These are phyloP conservation scores for Xyrauchen texanus DNA, from an alignment of 2,113 vertebrate genomes.

Conservation along the genomic window DNA sequence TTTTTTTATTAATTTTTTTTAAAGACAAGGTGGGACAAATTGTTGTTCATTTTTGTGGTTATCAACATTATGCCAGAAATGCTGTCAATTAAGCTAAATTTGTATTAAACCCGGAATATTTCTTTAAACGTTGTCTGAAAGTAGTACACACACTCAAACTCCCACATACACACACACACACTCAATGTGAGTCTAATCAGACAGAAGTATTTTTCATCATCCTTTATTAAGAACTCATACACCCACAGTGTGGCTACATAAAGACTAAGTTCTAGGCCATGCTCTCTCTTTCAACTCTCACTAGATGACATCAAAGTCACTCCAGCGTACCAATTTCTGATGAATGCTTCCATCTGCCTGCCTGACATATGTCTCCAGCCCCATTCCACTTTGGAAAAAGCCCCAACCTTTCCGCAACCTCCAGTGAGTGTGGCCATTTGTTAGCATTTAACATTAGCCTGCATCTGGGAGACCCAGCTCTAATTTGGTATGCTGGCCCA, in stretches of 20 bases:
- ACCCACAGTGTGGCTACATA: slow-evolving; percentile 67
- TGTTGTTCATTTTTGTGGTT: too few relatives aligned
- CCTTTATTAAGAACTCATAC: slow-evolving; percentile 72
- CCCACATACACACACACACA: neutral
- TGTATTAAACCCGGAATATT: too few relatives aligned
- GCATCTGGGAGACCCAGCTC: too few relatives aligned
- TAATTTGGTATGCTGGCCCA: too few relatives aligned
- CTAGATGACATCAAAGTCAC: slow-evolving; percentile 75
- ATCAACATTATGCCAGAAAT: too few relatives aligned
- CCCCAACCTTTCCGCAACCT: neutral
- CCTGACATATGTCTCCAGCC: slow-evolving; percentile 69
- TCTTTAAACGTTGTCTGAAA: too few relatives aligned
- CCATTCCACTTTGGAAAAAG: slow-evolving; percentile 8
- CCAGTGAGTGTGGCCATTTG: too few relatives aligned
- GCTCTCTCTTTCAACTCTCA: slow-evolving; percentile 73
- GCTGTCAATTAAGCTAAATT: too few relatives aligned
- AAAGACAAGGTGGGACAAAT: too few relatives aligned
- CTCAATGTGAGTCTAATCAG: neutral
- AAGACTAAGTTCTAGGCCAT: slow-evolving; percentile 72
- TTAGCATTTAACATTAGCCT: too few relatives aligned
- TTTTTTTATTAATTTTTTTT: too few relatives aligned
- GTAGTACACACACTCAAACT: too few relatives aligned
- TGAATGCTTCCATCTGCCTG: slow-evolving; percentile 67
- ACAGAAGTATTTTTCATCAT: slow-evolving; percentile 57
- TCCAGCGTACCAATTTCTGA: slow-evolving; percentile 62